Conservation (phyloP, 1,140 invertebrate genomes). For the Archegozetes longisetosus region DNA sequence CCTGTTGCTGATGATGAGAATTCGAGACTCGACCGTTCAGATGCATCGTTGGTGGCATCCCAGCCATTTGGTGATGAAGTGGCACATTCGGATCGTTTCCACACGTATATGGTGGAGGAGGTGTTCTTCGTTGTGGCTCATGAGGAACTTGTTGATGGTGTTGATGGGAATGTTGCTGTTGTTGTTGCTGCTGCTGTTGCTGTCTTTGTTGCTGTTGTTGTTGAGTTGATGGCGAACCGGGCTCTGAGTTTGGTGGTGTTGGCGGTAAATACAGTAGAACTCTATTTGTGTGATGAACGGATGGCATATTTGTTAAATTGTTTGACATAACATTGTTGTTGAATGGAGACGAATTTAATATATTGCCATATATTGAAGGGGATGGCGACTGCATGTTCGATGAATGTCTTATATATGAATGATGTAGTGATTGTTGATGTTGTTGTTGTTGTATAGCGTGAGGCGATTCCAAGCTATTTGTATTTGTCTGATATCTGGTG, state of each 20-base stretch:
- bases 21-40: background rate
- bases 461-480: background rate
- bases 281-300: background rate
- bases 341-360: background rate
- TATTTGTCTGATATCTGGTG: background rate
- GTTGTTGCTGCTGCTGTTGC: slow-evolving; percentile 2
- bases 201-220: background rate
- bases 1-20: background rate
- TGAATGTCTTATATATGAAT: background rate
- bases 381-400: background rate
- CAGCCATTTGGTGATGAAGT: background rate
- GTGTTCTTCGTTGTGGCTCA: background rate
- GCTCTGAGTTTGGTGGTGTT: slow-evolving; percentile 17
- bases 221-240: slow-evolving; percentile 13
- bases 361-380: background rate
- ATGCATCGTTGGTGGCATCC: background rate
- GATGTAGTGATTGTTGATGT: background rate
- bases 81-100: background rate
- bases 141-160: background rate
- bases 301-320: background rate
- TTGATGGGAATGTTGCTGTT: background rate
- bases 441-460: background rate
- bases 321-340: background rate
- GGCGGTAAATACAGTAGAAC: slow-evolving; percentile 9
- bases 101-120: background rate